Percentiles rank a stretch among this genome's conserved stretches.
phyloP scores from a whole-genome alignment of 2,797 vertebrate genomes.

The Coccyzus lansbergi region DNA sequence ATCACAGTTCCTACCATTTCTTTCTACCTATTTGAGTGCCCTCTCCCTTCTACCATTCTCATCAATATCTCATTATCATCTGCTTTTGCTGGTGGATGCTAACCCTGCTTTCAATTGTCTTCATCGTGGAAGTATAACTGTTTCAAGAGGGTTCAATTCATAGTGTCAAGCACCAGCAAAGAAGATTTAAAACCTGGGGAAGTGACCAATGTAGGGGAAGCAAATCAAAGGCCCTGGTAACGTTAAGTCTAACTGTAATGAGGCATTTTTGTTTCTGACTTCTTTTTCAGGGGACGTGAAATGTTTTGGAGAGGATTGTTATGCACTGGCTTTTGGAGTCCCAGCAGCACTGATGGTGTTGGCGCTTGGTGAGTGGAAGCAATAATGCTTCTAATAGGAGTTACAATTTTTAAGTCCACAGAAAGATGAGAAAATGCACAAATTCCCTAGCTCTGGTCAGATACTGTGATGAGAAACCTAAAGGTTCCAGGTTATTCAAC shows the following conservation, averaged over 20 bases:
- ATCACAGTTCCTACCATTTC: neutral
- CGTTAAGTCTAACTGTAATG: conserved; percentile 25
- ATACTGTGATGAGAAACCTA: neutral
- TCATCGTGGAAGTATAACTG: conserved; percentile 21
- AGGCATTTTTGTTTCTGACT: conserved; percentile 33
- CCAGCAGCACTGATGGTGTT: conserved; percentile 91
- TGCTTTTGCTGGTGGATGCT: conserved; percentile 27
- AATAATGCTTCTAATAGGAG: neutral
- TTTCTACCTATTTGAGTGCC: neutral
- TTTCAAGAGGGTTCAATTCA: conserved; percentile 60
- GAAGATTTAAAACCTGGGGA: conserved; percentile 21
- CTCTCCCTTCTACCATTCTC: neutral
- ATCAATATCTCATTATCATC: conserved; percentile 53
- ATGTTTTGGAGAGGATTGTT: conserved; percentile 94
- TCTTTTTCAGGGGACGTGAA: conserved; percentile 87
- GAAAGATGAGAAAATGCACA: neutral
- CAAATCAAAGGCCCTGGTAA: neutral
- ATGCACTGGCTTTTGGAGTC: conserved; percentile 93
- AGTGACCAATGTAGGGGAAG: conserved; percentile 20
- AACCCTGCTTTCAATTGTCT: conserved; percentile 42
- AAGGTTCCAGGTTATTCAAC: neutral
- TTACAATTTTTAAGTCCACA: neutral
- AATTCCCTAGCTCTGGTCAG: neutral
- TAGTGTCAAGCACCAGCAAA: conserved; percentile 6
- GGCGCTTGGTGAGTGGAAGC: conserved; percentile 86